phyloP scores from a whole-genome alignment of 2,888 invertebrate species.

The Hypena proboscidalis region DNA sequence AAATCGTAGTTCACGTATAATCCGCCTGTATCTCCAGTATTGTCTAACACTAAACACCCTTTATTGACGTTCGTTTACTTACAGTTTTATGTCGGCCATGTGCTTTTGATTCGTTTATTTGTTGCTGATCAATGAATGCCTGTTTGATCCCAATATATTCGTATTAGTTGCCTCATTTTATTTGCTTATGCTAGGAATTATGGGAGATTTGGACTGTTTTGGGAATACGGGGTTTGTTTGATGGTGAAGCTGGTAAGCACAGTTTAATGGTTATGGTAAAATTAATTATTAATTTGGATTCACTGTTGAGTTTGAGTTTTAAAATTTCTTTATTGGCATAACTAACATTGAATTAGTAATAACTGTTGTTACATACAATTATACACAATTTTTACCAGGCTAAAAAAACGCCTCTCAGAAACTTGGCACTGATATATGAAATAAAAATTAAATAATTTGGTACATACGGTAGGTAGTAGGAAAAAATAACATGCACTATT shows the following conservation, averaged over 20 bases:
- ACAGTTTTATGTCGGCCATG: constrained; percentile 63
- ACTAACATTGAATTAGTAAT: too few relatives aligned
- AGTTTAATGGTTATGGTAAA: too few relatives aligned
- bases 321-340: too few relatives aligned
- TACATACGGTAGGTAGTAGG: too few relatives aligned
- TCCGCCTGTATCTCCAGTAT: constrained; percentile 34
- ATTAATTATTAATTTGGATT: too few relatives aligned
- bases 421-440: too few relatives aligned
- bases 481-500: too few relatives aligned
- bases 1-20: not conserved
- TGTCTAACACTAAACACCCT: constrained; percentile 51
- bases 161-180: constrained; percentile 42
- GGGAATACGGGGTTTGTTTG: not conserved
- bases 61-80: constrained; percentile 50
- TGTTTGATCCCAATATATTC: constrained; percentile 48
- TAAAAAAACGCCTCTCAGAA: too few relatives aligned
- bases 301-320: too few relatives aligned
- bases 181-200: constrained; percentile 28
- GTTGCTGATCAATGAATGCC: constrained; percentile 44
- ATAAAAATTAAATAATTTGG: too few relatives aligned
- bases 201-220: constrained; percentile 7
- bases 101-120: constrained; percentile 64
- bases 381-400: too few relatives aligned
- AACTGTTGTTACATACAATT: too few relatives aligned
- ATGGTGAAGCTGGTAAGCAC: not conserved